These are phyloP conservation scores for Hyphantria cunea DNA, from an alignment of 1,140 invertebrate genomes.

Conservation along the genomic window DNA sequence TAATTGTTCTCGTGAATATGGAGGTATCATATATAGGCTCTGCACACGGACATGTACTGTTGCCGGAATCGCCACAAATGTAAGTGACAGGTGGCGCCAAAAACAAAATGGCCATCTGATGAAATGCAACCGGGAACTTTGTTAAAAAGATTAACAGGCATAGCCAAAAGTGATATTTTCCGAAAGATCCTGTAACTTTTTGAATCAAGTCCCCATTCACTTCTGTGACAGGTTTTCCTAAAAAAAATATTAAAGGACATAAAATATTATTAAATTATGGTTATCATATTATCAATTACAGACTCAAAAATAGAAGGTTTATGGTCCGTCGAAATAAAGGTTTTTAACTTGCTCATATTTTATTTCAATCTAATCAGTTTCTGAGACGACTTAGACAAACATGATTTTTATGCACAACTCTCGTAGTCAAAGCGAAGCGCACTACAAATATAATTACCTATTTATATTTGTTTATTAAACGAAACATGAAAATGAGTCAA, in stretches of 20 bases:
- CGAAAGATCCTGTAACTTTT: conserved; percentile 85
- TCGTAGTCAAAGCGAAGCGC: too few relatives aligned
- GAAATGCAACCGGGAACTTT: conserved; percentile 88
- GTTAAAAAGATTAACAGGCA: conserved; percentile 84
- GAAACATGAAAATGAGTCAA: too few relatives aligned
- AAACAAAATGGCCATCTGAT: conserved; percentile 86
- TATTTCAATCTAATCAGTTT: too few relatives aligned
- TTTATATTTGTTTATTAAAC: too few relatives aligned
- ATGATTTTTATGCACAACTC: too few relatives aligned
- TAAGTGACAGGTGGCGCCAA: conserved; percentile 82
- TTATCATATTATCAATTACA: too few relatives aligned
- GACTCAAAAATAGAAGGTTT: too few relatives aligned
- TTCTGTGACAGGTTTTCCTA: neutral
- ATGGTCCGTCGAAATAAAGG: too few relatives aligned
- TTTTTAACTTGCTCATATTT: too few relatives aligned
- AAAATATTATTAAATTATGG: too few relatives aligned
- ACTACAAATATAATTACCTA: too few relatives aligned
- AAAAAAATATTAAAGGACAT: neutral
- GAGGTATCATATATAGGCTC: conserved; percentile 83
- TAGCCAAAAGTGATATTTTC: conserved; percentile 86
- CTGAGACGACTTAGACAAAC: too few relatives aligned
- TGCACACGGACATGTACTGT: conserved; percentile 77
- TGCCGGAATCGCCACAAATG: conserved; percentile 58
- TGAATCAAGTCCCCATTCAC: neutral
- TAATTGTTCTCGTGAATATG: conserved; percentile 88